Conservation (phyloP, 1,140 invertebrate species). For the Drosophila pandora region DNA sequence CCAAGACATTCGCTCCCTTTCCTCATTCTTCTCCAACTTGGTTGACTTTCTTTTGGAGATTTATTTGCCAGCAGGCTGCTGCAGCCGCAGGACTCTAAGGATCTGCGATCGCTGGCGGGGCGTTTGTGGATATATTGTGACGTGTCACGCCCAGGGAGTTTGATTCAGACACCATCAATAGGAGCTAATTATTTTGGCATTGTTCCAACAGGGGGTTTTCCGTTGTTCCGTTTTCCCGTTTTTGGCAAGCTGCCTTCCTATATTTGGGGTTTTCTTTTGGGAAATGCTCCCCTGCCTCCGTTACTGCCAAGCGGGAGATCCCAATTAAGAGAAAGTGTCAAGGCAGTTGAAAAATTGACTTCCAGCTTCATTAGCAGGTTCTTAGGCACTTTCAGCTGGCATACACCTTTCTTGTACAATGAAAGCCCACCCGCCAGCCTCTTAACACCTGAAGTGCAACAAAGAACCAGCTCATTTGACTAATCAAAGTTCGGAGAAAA, state of each 20-base stretch:
- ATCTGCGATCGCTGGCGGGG: slow-evolving; percentile 41
- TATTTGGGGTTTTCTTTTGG: slow-evolving; percentile 27
- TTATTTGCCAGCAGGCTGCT: slow-evolving; percentile 58
- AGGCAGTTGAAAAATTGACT: slow-evolving; percentile 35
- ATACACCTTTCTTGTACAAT: slow-evolving; percentile 33
- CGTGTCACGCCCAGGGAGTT: slow-evolving; percentile 71
- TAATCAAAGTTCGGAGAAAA: slow-evolving; percentile 40
- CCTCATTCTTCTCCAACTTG: slow-evolving; percentile 30
- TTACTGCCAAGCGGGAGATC: slow-evolving; percentile 23
- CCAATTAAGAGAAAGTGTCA: slow-evolving; percentile 57
- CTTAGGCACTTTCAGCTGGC: slow-evolving; percentile 21
- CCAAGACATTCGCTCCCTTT: slow-evolving; percentile 57
- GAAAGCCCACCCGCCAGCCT: slow-evolving; percentile 54
- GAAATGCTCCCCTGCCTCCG: slow-evolving; percentile 7
- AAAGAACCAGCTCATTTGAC: slow-evolving; percentile 38
- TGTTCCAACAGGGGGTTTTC: slow-evolving; percentile 43
- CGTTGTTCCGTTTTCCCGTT: slow-evolving; percentile 7
- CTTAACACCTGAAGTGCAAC: slow-evolving; percentile 43
- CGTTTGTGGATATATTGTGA: slow-evolving; percentile 75
- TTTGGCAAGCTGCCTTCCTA: slow-evolving; percentile 55
- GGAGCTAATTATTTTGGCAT: slow-evolving; percentile 77
- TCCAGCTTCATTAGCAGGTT: slow-evolving; percentile 28
- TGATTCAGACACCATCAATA: slow-evolving; percentile 51
- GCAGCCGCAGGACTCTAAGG: slow-evolving; percentile 2
- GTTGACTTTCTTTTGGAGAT: slow-evolving; percentile 66